These are phyloP conservation scores for Pipa parva DNA, from an alignment of 2,113 vertebrate species.

Conservation along the genomic window DNA sequence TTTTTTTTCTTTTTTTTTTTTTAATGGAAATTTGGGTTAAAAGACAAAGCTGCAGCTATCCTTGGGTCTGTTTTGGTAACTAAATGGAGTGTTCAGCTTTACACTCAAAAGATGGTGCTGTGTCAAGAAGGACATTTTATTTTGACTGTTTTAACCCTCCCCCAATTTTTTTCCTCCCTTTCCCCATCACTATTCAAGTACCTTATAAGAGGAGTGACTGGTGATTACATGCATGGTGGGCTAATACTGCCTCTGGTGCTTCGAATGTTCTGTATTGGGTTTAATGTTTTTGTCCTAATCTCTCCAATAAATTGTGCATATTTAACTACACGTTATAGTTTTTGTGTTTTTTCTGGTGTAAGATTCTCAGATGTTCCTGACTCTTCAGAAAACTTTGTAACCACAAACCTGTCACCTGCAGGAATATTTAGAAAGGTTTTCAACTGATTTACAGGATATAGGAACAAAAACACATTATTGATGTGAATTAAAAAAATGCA, in stretches of 20 bases:
- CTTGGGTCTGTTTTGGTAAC: conserved; percentile 70
- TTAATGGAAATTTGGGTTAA: conserved; percentile 63
- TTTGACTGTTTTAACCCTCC: conserved; percentile 18
- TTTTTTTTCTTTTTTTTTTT: conserved; percentile 48
- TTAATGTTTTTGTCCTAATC: conserved; percentile 99
- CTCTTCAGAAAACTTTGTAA: too few species aligned
- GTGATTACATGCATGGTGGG: conserved; percentile 85
- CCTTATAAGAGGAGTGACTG: conserved; percentile 71
- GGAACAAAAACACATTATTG: too few species aligned
- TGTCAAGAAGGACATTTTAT: conserved; percentile 74
- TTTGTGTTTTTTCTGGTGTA: neutral
- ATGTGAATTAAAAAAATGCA: too few species aligned
- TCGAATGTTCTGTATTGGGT: conserved; percentile 97
- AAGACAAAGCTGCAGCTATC: conserved; percentile 72
- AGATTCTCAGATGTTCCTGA: too few species aligned
- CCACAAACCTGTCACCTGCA: too few species aligned
- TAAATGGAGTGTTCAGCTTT: conserved; percentile 76
- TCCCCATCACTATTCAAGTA: conserved; percentile 57
- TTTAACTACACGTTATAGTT: conserved; percentile 67
- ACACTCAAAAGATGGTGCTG: conserved; percentile 90
- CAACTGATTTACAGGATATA: too few species aligned
- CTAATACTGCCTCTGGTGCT: conserved; percentile 96
- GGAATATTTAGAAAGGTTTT: too few species aligned
- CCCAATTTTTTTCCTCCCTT: conserved; percentile 44
- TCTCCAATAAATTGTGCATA: conserved; percentile 98